Evolutionary conservation across 2,888 invertebrate species (phyloP), one percentile per base, ranked within the genome.

Genomic region (Philhelius pedissequus): DNA sequence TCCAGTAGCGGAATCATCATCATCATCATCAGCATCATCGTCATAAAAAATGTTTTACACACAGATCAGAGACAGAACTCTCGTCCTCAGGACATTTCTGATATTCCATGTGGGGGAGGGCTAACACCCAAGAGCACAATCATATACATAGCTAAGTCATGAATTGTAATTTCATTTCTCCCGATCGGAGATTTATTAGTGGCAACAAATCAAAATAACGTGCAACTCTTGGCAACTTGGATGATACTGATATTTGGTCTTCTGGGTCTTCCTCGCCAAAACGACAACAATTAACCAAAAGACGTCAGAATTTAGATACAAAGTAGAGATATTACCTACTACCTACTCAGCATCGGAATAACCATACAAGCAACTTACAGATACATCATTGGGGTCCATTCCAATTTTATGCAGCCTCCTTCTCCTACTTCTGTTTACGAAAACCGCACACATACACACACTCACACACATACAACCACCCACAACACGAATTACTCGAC

Each of bases 271-370:
- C 15, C 25, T 38, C 50, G 9, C 22, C 52, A 15, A 50, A 11
- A 68, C 38, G 80, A 79, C 64, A 79, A 68, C 84, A 80, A 84
- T 84, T 80, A 84, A 76, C 64, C 58, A 50, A 71, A 60, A 82
- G 60, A 71, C 50, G 70, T 76, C 81, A 64, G 64, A 70, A 62
- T 64, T 71, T 66, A 62, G 73, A 70, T 70, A 70, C 38, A 54
- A 30, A 64, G 71, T 56, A 58, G 22, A 73, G 38, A 70, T n/a
- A 52, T 11, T 22, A 35, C n/a, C n/a, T 7, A 68, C 30, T 25
- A 32, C 13, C 13, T 52, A 15, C 15, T 18, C 15, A 11, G 35
- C 32, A 38, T 43, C 4, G 30, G 22, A 32, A 20, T 64, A 32
- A 66, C 48, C 45, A n/a, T n/a, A 30, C 35, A 76, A 30, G 56